Base-by-base conservation (phyloP, 1,140 invertebrate species). In the Phenacoccus solenopsis region DNA sequence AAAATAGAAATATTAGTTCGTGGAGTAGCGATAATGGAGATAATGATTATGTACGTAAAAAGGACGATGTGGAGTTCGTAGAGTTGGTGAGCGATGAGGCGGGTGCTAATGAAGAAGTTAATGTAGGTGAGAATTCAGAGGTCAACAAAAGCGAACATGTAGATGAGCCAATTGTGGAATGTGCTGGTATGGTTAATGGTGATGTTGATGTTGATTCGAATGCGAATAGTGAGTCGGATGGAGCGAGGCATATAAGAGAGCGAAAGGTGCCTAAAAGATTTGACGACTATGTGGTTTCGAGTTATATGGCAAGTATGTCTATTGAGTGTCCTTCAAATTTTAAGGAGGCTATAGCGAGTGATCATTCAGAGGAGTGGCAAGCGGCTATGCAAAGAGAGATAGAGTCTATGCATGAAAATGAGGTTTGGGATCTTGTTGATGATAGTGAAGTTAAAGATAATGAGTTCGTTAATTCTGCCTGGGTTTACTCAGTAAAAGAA, bases 331-430 rank as follows among this genome's bases (percentile, higher is more conserved):
- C 69, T 16, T 22, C 1, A 9, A 24, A 5, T 70, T 70, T 24
- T 70, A 24, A 64, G 25, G 32, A 21, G 12, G 69, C 35, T 2
- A 24, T 70, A 20, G 2, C 16, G 12, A 59, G 49, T 21, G n/a
- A 24, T 7, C 10, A 70, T 59, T 5, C 10, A 7, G 56, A 38
- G 2, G 4, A 16, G 56, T 70, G 69, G 69, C 3, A 49, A 59
- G 35, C 21, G 56, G 69, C 69, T 64, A 70, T 70, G n/a, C 2
- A 70, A 3, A 70, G 27, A 10, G 69, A 70, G 20, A 20, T 70
- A 2, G 21, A 59, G 20, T 57, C 35, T 24, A 56, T 70, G 13
- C 22, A 57, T 1, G 27, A 56, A 49, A 70, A 70, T 25, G 20
- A 38, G 7, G 35, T 32, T 9, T 70, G 69, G 69, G 49, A 59